Conservation (phyloP, 2,888 invertebrate genomes). For the Ephialtes manifestator region DNA sequence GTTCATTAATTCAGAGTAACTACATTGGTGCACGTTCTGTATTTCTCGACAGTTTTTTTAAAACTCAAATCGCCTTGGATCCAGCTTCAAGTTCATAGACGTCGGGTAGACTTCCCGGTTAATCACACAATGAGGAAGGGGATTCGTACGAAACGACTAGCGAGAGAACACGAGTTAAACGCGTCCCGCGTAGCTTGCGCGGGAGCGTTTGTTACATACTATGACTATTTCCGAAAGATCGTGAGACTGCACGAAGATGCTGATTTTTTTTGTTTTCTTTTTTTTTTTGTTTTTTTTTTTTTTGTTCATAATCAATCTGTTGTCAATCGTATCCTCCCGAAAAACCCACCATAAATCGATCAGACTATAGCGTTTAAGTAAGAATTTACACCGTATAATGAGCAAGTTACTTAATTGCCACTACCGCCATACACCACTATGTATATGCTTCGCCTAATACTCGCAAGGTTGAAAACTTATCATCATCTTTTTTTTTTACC, state of each 20-base stretch:
- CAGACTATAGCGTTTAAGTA: constrained; percentile 81
- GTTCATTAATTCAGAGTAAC: constrained; percentile 71
- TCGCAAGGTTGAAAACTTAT: constrained; percentile 81
- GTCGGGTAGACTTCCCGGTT: constrained; percentile 78
- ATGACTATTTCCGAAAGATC: constrained; percentile 39
- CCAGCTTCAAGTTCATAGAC: constrained; percentile 82
- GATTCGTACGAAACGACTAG: constrained; percentile 72
- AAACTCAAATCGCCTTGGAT: constrained; percentile 82
- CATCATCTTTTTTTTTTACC: constrained; percentile 72
- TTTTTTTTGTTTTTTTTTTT: constrained; percentile 14
- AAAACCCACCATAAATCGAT: constrained; percentile 35
- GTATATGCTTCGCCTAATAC: constrained; percentile 83
- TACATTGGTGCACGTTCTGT: constrained; percentile 83
- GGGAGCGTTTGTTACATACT: constrained; percentile 25
- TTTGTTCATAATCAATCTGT: constrained; percentile 56
- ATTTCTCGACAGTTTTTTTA: constrained; percentile 85
- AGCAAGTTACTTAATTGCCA: constrained; percentile 78
- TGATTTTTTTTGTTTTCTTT: constrained; percentile 32
- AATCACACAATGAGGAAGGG: constrained; percentile 81
- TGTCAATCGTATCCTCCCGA: constrained; percentile 76
- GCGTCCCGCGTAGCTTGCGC: constrained; percentile 35
- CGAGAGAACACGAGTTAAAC: constrained; percentile 51
- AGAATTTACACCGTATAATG: constrained; percentile 74
- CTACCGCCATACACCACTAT: constrained; percentile 78
- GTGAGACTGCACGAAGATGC: constrained; percentile 55